phyloP scores from a whole-genome alignment of 2,113 vertebrate species.

The Lipophrys pholis region DNA sequence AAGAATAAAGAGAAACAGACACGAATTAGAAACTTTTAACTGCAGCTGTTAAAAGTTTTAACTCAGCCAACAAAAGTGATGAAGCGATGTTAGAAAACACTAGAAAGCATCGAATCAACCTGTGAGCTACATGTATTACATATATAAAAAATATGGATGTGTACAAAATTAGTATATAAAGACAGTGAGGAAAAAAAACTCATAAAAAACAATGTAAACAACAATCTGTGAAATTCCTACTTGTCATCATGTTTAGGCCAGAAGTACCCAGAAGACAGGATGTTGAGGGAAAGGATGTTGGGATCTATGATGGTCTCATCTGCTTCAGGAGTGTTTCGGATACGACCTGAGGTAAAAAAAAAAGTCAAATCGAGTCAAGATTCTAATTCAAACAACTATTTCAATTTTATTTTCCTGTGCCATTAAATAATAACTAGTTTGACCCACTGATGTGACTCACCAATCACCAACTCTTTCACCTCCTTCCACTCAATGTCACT shows the following conservation, averaged over 20 bases:
- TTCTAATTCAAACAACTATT: not conserved
- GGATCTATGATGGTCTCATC: constrained; percentile 97
- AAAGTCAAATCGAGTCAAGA: not conserved
- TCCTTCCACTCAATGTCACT: constrained; percentile 96
- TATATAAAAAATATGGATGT: too few species aligned
- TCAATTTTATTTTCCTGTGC: not conserved
- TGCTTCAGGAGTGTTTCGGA: constrained; percentile 95
- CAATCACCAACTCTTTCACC: constrained; percentile 96
- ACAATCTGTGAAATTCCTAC: constrained; percentile 71
- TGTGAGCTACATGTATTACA: not conserved
- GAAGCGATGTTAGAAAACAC: constrained; percentile 13
- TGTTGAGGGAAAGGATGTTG: constrained; percentile 98
- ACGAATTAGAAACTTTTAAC: constrained; percentile 56
- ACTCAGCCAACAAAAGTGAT: constrained; percentile 38
- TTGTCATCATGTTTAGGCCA: constrained; percentile 94
- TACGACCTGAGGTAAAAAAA: constrained; percentile 86
- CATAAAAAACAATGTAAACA: not conserved
- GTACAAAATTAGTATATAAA: not conserved
- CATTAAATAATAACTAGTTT: not conserved
- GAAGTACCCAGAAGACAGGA: constrained; percentile 91
- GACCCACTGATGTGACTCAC: constrained; percentile 79
- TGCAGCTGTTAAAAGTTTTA: constrained; percentile 50
- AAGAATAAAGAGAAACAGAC: constrained; percentile 65
- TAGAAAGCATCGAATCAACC: not conserved
- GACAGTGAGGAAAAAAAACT: not conserved